phyloP scores from a whole-genome alignment of 1,140 invertebrate species.

The Lasioglossum albipes region DNA sequence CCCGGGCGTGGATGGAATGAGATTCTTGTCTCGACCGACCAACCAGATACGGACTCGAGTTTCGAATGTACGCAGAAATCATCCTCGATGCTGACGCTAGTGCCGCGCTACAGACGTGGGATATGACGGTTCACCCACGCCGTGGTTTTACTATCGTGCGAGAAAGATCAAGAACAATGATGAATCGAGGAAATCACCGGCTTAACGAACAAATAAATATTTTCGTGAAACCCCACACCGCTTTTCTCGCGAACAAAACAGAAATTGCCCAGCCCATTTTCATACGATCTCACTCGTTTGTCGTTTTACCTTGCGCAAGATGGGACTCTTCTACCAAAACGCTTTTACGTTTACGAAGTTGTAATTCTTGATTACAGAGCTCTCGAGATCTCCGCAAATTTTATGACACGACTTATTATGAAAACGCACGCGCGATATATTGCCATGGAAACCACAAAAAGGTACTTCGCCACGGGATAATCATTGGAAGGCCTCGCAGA shows the following conservation, averaged over 20 bases:
- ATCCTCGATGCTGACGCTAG: slow-evolving; percentile 33
- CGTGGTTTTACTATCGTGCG: background rate
- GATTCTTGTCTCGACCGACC: slow-evolving; percentile 54
- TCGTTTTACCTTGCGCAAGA: background rate
- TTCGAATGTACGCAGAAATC: slow-evolving; percentile 57
- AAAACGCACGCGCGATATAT: background rate
- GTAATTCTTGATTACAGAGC: background rate
- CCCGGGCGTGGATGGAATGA: slow-evolving; percentile 56
- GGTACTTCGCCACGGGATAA: no score
- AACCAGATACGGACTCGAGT: slow-evolving; percentile 57
- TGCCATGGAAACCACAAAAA: no score
- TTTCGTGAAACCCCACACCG: background rate
- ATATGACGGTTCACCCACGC: slow-evolving; percentile 12
- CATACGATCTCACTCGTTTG: background rate
- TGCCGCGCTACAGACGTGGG: background rate
- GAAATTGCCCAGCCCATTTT: background rate
- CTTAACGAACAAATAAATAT: background rate
- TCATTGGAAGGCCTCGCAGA: background rate
- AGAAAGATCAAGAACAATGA: background rate
- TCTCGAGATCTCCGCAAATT: background rate
- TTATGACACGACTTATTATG: background rate
- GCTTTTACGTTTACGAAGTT: background rate
- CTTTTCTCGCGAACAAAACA: background rate
- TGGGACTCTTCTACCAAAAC: background rate
- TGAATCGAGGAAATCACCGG: background rate